Evolutionary conservation across 2,113 vertebrate genomes (phyloP).

Genomic region (Amphiprion percula): DNA sequence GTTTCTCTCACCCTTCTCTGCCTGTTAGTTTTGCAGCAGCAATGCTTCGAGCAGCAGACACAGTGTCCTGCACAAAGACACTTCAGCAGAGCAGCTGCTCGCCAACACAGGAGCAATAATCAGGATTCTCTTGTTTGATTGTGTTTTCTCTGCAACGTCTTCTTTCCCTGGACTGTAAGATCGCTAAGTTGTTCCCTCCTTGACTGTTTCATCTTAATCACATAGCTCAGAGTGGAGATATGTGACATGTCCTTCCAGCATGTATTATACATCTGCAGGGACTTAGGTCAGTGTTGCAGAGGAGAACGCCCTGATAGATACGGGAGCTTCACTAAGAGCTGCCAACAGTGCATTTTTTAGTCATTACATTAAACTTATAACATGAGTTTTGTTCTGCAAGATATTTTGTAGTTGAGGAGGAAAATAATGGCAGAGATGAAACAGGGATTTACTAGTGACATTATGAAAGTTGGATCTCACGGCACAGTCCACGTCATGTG

Average conservation of each 20-base stretch:
- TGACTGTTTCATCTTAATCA: constrained; percentile 57
- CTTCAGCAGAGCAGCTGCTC: not conserved
- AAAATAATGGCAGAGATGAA: constrained; percentile 14
- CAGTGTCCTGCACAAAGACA: constrained; percentile 8
- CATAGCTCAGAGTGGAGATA: constrained; percentile 56
- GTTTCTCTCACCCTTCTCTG: not conserved
- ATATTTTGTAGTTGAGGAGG: constrained; percentile 31
- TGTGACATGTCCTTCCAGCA: constrained; percentile 66
- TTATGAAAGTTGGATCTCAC: constrained; percentile 2
- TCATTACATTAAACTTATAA: constrained; percentile 73
- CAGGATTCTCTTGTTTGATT: constrained; percentile 26
- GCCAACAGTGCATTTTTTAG: constrained; percentile 69
- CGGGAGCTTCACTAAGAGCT: constrained; percentile 59
- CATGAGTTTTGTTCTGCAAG: constrained; percentile 36
- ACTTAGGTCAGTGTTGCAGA: constrained; percentile 57
- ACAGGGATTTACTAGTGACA: constrained; percentile 7
- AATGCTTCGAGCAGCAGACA: not conserved
- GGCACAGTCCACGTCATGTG: not conserved
- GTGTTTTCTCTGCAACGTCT: not conserved
- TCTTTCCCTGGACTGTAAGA: constrained; percentile 36
- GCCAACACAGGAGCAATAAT: constrained; percentile 42
- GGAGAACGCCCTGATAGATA: constrained; percentile 77
- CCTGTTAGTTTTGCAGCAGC: constrained; percentile 5
- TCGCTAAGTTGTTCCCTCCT: constrained; percentile 49
- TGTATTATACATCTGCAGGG: constrained; percentile 69